These are phyloP conservation scores for Trachelus stipa DNA, from an alignment of 2,888 invertebrate species.

Conservation along the genomic window DNA sequence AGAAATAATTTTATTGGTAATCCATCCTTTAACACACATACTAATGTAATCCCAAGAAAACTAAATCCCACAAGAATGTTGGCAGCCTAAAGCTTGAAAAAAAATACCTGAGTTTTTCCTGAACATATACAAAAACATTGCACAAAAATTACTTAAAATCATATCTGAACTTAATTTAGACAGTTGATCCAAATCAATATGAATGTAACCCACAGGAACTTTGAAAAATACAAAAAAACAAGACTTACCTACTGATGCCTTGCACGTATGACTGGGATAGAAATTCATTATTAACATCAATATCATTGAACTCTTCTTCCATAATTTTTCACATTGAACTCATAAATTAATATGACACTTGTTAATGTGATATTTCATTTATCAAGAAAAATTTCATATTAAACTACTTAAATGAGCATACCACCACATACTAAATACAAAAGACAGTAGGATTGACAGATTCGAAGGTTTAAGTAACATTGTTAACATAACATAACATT, in stretches of 20 bases:
- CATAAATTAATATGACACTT: neutral
- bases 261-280: constrained; percentile 8
- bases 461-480: neutral
- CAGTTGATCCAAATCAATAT: neutral
- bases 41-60: neutral
- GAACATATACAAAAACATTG: neutral
- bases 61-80: neutral
- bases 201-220: neutral
- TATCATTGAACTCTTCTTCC: neutral
- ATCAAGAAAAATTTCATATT: neutral
- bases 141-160: neutral
- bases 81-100: neutral
- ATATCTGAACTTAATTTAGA: neutral
- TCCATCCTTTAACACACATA: neutral
- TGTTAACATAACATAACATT: neutral
- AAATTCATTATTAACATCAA: neutral
- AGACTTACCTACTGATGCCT: constrained; percentile 11
- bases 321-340: neutral
- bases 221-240: neutral
- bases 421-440: neutral
- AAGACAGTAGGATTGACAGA: neutral
- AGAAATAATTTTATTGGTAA: neutral
- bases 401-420: neutral
- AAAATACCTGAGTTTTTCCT: neutral
- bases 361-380: neutral